Conservation (phyloP, 2,888 invertebrate genomes). For the Charanyca ferruginea region DNA sequence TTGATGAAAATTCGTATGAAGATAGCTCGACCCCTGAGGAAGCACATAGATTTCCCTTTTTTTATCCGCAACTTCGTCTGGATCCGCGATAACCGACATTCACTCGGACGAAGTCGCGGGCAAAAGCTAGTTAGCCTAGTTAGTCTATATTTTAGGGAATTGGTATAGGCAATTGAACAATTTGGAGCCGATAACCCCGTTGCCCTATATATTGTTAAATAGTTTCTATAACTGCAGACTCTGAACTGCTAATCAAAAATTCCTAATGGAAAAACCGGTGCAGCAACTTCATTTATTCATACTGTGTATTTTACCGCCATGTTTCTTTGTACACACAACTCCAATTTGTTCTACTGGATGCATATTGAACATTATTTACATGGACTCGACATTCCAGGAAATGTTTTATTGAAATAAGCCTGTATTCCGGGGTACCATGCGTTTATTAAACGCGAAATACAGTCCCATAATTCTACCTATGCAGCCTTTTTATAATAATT, state of each 20-base stretch:
- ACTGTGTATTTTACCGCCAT: slow-evolving; percentile 9
- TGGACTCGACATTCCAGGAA: slow-evolving; percentile 8
- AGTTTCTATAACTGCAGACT: too few species aligned
- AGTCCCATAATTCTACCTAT: neutral
- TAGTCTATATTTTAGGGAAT: too few species aligned
- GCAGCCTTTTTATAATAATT: neutral
- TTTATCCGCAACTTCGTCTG: too few species aligned
- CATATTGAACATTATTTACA: slow-evolving; percentile 29
- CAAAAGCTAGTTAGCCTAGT: too few species aligned
- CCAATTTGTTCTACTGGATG: slow-evolving; percentile 19
- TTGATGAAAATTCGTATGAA: too few species aligned
- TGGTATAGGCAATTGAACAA: too few species aligned
- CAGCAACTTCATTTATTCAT: slow-evolving; percentile 19
- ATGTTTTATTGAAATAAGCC: slow-evolving; percentile 17
- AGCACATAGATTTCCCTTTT: too few species aligned
- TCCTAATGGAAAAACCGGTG: neutral
- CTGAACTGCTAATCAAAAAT: neutral
- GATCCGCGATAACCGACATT: too few species aligned
- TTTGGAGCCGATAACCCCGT: too few species aligned
- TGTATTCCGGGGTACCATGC: neutral
- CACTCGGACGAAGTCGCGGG: too few species aligned
- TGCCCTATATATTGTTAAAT: too few species aligned
- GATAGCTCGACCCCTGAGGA: too few species aligned
- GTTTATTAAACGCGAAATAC: neutral
- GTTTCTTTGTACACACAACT: slow-evolving; percentile 10